Base-by-base conservation (phyloP, 2,888 invertebrate species). In the Ophion ellenae region DNA sequence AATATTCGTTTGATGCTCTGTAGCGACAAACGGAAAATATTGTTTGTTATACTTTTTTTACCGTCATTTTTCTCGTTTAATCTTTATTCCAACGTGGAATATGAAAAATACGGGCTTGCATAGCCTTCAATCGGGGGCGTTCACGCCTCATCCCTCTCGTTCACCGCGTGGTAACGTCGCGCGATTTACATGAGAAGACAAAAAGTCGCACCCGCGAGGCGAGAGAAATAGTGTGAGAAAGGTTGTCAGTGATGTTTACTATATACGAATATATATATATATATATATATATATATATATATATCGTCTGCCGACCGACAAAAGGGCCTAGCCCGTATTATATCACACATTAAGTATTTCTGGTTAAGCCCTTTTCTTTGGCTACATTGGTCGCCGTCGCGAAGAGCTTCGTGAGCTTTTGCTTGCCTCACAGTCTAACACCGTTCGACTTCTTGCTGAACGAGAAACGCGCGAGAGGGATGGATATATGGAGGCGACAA, bases 121-220 rank as follows among this genome's bases (percentile, higher is more conserved):
- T 89, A 91, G 89, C 89, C 90, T 88, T 91, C 90, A 89, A 91
- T 91, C 90, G 90, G 69, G 47, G 32, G 74, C 64, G 66, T 78
- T 69, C 69, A 74, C 59, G 10, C 59, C 64, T 53, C 70, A 14
- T 47, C 66, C 14, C 53, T 53, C 53, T 53, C 53, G 53, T 53
- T 53, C 53, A 5, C 53, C 53, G 10, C 40, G 47, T 47, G 53
- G 61, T 36, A 77, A 87, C 89, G 80, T 57, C 88, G 85, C 87
- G 87, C 90, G 90, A 92, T 92, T 92, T 92, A 92, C 91, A 91
- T 90, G 90, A 90, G 90, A 90, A 90, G 91, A 91, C 90, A 91
- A 92, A 91, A 91, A 89, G 90, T 90, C 89, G 88, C 87, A 89
- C 89, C 89, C 89, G 83, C 87, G 88, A 63, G 79, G 71, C 71